phyloP scores from a whole-genome alignment of 2,113 vertebrate species.

The Phyllopteryx taeniolatus region DNA sequence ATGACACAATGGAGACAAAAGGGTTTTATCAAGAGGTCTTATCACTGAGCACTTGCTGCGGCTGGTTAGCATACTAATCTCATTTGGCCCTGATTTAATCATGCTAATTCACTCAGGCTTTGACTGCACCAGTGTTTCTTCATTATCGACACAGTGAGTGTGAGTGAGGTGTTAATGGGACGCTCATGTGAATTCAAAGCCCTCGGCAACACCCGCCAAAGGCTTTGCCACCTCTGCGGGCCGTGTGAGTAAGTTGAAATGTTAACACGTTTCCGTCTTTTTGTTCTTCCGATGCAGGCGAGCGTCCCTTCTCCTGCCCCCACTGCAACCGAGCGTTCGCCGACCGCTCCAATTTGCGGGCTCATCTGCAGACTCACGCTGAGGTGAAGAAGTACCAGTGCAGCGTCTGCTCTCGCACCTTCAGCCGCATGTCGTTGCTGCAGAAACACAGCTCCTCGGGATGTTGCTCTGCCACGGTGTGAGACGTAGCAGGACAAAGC shows the following conservation, averaged over 20 bases:
- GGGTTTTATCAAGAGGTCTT: slow-evolving; percentile 38
- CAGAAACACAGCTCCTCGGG: slow-evolving; percentile 91
- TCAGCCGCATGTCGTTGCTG: slow-evolving; percentile 94
- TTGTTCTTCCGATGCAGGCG: slow-evolving; percentile 70
- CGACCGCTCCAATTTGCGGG: slow-evolving; percentile 94
- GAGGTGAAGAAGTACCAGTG: slow-evolving; percentile 98
- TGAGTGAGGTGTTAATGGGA: slow-evolving; percentile 45
- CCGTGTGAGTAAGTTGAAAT: slow-evolving; percentile 1
- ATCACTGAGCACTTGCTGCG: slow-evolving; percentile 52
- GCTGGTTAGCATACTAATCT: slow-evolving; percentile 66
- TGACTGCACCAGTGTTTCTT: slow-evolving; percentile 39
- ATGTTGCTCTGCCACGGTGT: slow-evolving; percentile 77
- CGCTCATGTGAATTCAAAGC: slow-evolving; percentile 23
- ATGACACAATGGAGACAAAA: slow-evolving; percentile 38
- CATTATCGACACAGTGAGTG: slow-evolving; percentile 44
- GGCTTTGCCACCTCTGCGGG: not conserved
- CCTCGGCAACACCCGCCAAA: slow-evolving; percentile 8
- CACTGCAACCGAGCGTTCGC: slow-evolving; percentile 95
- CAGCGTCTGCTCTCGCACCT: slow-evolving; percentile 87
- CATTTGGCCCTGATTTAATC: slow-evolving; percentile 65
- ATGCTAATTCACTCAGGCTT: slow-evolving; percentile 63
- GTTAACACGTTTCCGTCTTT: slow-evolving; percentile 18
- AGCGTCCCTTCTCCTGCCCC: slow-evolving; percentile 94
- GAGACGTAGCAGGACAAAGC: slow-evolving; percentile 30
- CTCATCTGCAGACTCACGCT: slow-evolving; percentile 96